Evolutionary conservation across 2,113 vertebrate genomes (phyloP).

Genomic region (Neodon shergylaensis): DNA sequence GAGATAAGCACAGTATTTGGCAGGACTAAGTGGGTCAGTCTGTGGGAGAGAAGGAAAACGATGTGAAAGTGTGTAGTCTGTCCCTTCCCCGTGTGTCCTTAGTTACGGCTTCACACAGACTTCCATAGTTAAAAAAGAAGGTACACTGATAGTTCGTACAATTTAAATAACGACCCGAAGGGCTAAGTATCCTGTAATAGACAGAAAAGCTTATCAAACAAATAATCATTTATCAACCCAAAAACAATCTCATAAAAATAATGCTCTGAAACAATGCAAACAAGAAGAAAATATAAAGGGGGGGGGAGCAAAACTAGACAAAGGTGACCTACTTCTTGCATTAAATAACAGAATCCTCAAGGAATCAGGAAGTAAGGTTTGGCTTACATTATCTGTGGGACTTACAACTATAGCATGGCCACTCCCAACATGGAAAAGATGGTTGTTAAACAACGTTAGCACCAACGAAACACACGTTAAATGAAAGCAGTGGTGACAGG

Average conservation of each 20-base stretch:
- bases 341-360: slow-evolving; percentile 4
- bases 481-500: background rate
- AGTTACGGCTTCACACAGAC: background rate
- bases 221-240: background rate
- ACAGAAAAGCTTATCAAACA: background rate
- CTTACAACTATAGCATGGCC: background rate
- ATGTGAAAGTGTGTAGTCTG: background rate
- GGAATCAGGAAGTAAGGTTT: slow-evolving; percentile 1
- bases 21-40: background rate
- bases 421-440: background rate
- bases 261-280: slow-evolving; percentile 20
- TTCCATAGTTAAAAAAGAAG: background rate
- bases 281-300: background rate
- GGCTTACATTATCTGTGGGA: background rate
- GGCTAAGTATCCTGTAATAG: background rate
- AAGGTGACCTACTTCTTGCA: background rate
- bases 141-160: background rate
- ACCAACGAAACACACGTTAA: background rate
- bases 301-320: background rate
- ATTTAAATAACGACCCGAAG: background rate
- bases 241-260: background rate
- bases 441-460: background rate
- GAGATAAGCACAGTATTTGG: background rate
- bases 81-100: background rate
- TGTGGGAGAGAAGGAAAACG: background rate